These are phyloP conservation scores for Rhopalosiphum padi DNA, from an alignment of 1,140 invertebrate species.

Conservation along the genomic window DNA sequence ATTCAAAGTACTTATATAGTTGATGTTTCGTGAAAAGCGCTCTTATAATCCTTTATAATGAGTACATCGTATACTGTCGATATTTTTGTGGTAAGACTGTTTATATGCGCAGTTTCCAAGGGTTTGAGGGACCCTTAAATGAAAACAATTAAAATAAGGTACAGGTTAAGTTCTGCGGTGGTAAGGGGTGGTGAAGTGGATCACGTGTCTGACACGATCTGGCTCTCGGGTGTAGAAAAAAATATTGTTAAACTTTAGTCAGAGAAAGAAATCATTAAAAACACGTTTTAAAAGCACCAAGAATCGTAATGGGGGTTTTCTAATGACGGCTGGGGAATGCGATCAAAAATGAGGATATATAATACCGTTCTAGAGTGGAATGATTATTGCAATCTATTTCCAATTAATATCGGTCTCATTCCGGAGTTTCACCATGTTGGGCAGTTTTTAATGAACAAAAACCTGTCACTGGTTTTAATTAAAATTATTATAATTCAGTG, in stretches of 20 bases:
- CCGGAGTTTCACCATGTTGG: slow-evolving; percentile 36
- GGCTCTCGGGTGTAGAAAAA: not conserved
- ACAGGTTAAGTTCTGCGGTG: slow-evolving; percentile 40
- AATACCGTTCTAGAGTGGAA: slow-evolving; percentile 40
- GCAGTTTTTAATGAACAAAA: slow-evolving; percentile 56
- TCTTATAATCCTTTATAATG: slow-evolving; percentile 43
- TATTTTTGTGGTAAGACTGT: slow-evolving; percentile 37
- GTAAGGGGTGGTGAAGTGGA: slow-evolving; percentile 43
- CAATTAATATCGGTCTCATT: slow-evolving; percentile 57
- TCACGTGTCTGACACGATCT: slow-evolving; percentile 52
- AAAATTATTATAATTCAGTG: slow-evolving; percentile 58
- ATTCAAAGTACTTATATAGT: not conserved
- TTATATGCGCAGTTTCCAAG: slow-evolving; percentile 1
- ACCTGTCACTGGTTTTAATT: slow-evolving; percentile 56
- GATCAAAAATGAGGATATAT: slow-evolving; percentile 56
- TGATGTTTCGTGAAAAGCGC: slow-evolving; percentile 4
- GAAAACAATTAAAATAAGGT: slow-evolving; percentile 53
- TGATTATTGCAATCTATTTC: slow-evolving; percentile 58
- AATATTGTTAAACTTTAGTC: slow-evolving; percentile 54
- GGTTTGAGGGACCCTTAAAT: slow-evolving; percentile 38
- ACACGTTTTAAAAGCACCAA: slow-evolving; percentile 50
- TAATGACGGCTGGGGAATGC: slow-evolving; percentile 55
- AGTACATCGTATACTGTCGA: slow-evolving; percentile 31
- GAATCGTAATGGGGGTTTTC: slow-evolving; percentile 54
- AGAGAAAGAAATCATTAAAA: slow-evolving; percentile 55